Evolutionary conservation across 2,888 invertebrate species (phyloP).

Genomic region (Osmoderma eremita): DNA sequence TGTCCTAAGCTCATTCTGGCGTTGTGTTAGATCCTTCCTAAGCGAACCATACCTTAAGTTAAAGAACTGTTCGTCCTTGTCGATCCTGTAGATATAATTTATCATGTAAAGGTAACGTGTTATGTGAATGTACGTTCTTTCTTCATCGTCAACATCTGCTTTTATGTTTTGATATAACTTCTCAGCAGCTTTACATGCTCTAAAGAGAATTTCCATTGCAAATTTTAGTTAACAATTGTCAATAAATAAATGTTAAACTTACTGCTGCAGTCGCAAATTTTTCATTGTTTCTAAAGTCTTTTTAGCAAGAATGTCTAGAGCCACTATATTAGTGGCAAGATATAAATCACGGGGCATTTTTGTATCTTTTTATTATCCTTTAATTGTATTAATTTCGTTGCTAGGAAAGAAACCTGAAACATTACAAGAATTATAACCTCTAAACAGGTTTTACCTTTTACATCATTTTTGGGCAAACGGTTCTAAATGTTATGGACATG

Average conservation of each 20-base stretch:
- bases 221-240: no score
- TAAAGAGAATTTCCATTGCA: not conserved
- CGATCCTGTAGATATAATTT: slow-evolving; percentile 21
- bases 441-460: no score
- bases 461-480: no score
- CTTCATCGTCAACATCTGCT: slow-evolving; percentile 27
- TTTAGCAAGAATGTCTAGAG: slow-evolving; percentile 25
- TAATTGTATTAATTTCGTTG: not conserved
- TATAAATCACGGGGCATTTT: slow-evolving; percentile 24
- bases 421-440: no score
- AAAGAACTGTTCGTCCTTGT: slow-evolving; percentile 27
- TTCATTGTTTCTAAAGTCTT: not conserved
- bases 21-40: not conserved
- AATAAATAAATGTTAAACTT: slow-evolving; percentile 23
- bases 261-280: slow-evolving; percentile 12
- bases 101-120: slow-evolving; percentile 24
- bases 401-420: not conserved
- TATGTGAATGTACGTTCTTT: slow-evolving; percentile 30
- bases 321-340: slow-evolving; percentile 14
- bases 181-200: slow-evolving; percentile 35
- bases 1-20: slow-evolving; percentile 14
- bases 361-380: not conserved
- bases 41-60: slow-evolving; percentile 18
- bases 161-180: slow-evolving; percentile 13
- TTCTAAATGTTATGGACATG: no score